These are phyloP conservation scores for Prionace glauca DNA, from an alignment of 2,797 vertebrate species.

Conservation along the genomic window DNA sequence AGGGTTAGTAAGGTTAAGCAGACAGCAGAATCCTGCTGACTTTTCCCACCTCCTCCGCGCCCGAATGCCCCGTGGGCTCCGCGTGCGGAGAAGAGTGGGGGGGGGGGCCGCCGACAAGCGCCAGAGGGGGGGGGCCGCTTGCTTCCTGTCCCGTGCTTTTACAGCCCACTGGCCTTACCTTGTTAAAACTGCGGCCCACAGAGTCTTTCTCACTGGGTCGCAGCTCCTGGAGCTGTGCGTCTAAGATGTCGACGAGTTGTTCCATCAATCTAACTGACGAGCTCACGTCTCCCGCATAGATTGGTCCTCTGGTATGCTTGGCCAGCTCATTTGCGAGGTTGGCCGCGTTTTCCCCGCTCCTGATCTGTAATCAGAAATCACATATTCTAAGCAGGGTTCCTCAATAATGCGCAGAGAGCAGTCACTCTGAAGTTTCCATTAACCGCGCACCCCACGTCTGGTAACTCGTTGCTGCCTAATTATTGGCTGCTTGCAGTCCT, in stretches of 20 bases:
- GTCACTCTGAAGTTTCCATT: slow-evolving; percentile 48
- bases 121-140: neutral
- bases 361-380: slow-evolving; percentile 74
- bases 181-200: slow-evolving; percentile 90
- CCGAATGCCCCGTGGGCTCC: neutral
- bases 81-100: neutral
- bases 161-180: slow-evolving; percentile 62
- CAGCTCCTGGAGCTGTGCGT: slow-evolving; percentile 92
- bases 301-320: slow-evolving; percentile 88
- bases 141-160: neutral
- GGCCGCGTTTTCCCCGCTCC: slow-evolving; percentile 95
- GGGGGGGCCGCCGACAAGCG: neutral
- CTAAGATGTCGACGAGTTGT: slow-evolving; percentile 94
- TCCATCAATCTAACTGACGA: slow-evolving; percentile 94
- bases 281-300: slow-evolving; percentile 91
- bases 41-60: neutral
- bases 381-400: slow-evolving; percentile 56
- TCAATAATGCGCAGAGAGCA: slow-evolving; percentile 46
- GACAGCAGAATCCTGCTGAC: neutral
- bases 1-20: slow-evolving; percentile 45
- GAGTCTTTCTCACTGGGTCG: slow-evolving; percentile 91
- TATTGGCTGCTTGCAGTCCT: slow-evolving; percentile 52
- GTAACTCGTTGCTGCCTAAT: slow-evolving; percentile 54
- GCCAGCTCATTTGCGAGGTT: slow-evolving; percentile 94
- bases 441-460: slow-evolving; percentile 45